Conservation (phyloP, 2,797 vertebrate species). For the Remorina albescens region DNA sequence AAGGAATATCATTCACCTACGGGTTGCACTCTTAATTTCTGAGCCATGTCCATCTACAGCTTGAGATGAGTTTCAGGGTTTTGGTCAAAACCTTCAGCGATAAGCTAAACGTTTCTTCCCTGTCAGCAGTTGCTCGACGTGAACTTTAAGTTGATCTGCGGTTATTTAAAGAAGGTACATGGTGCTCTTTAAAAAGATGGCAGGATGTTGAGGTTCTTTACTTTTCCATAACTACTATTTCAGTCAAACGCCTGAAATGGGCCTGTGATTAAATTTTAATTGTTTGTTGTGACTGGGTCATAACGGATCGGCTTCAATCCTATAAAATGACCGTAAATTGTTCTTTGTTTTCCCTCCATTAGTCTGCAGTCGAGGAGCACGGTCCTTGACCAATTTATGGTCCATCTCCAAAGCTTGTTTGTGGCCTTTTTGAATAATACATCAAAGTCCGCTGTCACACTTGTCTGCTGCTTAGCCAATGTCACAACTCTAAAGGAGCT, state of each 20-base stretch:
- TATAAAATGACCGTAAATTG: conserved; percentile 23
- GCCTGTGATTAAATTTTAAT: conserved; percentile 23
- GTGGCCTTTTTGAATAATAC: conserved; percentile 65
- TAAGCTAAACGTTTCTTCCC: neutral
- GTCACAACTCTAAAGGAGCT: conserved; percentile 25
- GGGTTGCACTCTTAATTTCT: too few relatives aligned
- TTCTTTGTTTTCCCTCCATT: conserved; percentile 9
- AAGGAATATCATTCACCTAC: too few relatives aligned
- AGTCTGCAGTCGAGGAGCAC: conserved; percentile 9
- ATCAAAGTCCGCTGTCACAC: conserved; percentile 40
- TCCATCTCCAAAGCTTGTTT: conserved; percentile 38
- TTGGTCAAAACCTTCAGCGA: neutral
- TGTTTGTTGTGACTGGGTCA: neutral
- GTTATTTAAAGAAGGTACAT: neutral
- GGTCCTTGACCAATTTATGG: conserved; percentile 39
- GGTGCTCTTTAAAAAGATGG: neutral
- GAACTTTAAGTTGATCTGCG: neutral
- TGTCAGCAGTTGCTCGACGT: neutral
- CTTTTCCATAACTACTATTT: neutral
- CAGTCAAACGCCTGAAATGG: neutral
- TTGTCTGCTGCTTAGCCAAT: conserved; percentile 32
- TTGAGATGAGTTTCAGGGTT: conserved; percentile 12
- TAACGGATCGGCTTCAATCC: neutral
- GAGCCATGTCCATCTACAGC: neutral
- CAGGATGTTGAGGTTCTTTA: neutral